Percentiles rank a stretch among this genome's conserved stretches.
These are phyloP conservation scores for Jaculus jaculus DNA, from an alignment of 2,113 vertebrate species.

Conservation along the genomic window DNA sequence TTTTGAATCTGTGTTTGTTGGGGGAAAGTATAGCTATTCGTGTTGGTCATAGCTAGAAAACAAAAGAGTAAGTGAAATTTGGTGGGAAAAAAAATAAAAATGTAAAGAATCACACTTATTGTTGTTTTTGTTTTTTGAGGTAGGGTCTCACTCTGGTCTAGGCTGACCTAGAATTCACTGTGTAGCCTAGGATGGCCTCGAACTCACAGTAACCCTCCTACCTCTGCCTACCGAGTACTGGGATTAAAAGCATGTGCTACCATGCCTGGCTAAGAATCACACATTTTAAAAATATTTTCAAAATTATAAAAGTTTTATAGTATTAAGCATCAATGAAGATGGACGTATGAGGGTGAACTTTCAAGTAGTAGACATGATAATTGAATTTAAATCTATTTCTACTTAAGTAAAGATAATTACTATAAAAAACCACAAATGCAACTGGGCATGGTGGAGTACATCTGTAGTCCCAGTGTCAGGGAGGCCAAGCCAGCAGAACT, in stretches of 20 bases:
- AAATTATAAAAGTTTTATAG: background rate
- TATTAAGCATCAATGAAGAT: background rate
- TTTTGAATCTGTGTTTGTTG: constrained; percentile 14
- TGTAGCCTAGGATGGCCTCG: too few relatives aligned
- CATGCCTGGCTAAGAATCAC: too few relatives aligned
- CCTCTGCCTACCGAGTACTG: too few relatives aligned
- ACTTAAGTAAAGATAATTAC: background rate
- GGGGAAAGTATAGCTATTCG: background rate
- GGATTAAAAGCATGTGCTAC: too few relatives aligned
- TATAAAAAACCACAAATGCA: background rate
- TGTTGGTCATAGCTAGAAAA: constrained; percentile 1
- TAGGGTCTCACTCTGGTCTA: too few relatives aligned
- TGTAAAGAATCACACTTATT: background rate
- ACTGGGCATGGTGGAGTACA: too few relatives aligned
- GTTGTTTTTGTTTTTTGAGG: too few relatives aligned
- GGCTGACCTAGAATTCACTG: too few relatives aligned
- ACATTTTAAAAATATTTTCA: background rate
- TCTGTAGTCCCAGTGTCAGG: background rate
- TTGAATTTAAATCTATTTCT: constrained; percentile 21
- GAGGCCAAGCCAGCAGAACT: background rate
- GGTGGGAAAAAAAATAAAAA: background rate
- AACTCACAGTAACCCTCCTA: too few relatives aligned
- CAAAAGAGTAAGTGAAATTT: background rate
- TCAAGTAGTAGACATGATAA: background rate
- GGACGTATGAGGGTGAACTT: background rate